Evolutionary conservation across 2,888 invertebrate genomes (phyloP).

Genomic region (Microplitis manilae): DNA sequence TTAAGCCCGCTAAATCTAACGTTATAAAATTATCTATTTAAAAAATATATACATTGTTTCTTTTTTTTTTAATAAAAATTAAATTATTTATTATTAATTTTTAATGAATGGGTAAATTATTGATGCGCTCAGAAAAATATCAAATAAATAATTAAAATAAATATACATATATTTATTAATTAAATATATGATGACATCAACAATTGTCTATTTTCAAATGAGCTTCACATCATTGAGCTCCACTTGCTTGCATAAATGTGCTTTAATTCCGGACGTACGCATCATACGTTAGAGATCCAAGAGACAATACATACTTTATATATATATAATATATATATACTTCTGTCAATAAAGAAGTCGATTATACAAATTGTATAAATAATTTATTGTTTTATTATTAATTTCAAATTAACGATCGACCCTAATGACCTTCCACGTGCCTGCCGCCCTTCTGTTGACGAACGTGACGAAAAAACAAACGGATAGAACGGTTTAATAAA

Average conservation of each 20-base stretch:
- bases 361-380: too few species aligned
- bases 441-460: background rate
- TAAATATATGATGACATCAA: constrained; percentile 20
- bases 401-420: background rate
- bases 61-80: constrained; percentile 6
- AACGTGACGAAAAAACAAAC: background rate
- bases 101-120: background rate
- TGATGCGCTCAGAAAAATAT: too few species aligned
- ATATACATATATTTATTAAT: background rate
- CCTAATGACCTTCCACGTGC: background rate
- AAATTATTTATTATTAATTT: background rate
- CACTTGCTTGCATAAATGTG: constrained; percentile 42
- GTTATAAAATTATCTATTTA: constrained; percentile 5
- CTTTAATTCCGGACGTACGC: constrained; percentile 29
- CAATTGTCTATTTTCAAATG: constrained; percentile 29
- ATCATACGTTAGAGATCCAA: constrained; percentile 6
- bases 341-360: background rate
- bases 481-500: background rate
- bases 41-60: constrained; percentile 20
- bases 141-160: too few species aligned
- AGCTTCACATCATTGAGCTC: constrained; percentile 31
- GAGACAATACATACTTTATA: constrained; percentile 22
- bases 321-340: background rate
- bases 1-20: constrained; percentile 51
- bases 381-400: too few species aligned